These are phyloP conservation scores for Drosophila cracens DNA, from an alignment of 2,888 invertebrate genomes.

Conservation along the genomic window DNA sequence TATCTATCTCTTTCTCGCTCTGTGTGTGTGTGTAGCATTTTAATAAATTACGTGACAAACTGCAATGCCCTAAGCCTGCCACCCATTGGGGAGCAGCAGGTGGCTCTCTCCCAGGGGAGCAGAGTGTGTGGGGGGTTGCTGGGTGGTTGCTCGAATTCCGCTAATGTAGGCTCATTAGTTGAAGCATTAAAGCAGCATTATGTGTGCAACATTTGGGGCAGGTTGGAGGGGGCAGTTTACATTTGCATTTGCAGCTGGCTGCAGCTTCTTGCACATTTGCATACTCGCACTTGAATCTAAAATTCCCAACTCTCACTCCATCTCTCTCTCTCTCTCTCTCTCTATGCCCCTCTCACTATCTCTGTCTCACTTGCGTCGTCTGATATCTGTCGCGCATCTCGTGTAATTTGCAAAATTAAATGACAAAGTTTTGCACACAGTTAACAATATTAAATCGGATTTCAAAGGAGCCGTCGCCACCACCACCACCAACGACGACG, in stretches of 20 bases:
- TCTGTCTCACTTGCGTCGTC: background rate
- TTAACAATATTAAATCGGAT: conserved; percentile 81
- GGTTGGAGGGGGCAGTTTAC: conserved; percentile 15
- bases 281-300: conserved; percentile 36
- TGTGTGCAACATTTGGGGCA: conserved; percentile 52
- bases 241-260: conserved; percentile 59
- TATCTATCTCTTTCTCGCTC: background rate
- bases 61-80: conserved; percentile 60
- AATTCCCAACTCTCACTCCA: background rate
- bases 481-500: background rate
- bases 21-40: conserved; percentile 68
- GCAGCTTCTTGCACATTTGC: conserved; percentile 69
- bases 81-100: conserved; percentile 58
- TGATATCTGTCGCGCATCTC: conserved; percentile 36
- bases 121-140: conserved; percentile 15
- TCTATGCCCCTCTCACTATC: background rate
- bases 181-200: conserved; percentile 75
- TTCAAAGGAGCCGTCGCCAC: conserved; percentile 61
- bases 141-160: conserved; percentile 52
- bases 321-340: background rate
- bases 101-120: conserved; percentile 36
- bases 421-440: conserved; percentile 80
- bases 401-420: conserved; percentile 72
- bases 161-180: conserved; percentile 81
- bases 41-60: conserved; percentile 81